These are phyloP conservation scores for Solea solea DNA, from an alignment of 2,113 vertebrate species.

Conservation along the genomic window DNA sequence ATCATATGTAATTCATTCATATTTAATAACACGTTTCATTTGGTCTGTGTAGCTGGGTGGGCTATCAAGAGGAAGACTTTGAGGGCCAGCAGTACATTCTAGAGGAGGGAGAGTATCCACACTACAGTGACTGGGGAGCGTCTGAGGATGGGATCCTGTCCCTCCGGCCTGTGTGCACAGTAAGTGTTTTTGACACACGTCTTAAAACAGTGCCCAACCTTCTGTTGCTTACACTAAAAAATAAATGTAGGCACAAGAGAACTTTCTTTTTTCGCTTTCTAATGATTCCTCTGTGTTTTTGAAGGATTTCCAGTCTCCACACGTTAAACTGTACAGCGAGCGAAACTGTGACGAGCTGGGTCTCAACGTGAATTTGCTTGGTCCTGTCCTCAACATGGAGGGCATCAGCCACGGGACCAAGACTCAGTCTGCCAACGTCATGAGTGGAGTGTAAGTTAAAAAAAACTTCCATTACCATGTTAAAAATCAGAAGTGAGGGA, in stretches of 20 bases:
- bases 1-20: neutral
- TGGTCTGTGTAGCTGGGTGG: conserved; percentile 87
- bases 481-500: neutral
- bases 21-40: neutral
- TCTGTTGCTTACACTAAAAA: neutral
- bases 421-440: conserved; percentile 88
- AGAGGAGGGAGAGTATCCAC: conserved; percentile 91
- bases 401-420: conserved; percentile 85
- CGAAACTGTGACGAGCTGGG: conserved; percentile 84
- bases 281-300: neutral
- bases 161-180: conserved; percentile 85
- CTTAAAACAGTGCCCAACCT: neutral
- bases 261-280: too few species aligned
- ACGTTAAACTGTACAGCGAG: conserved; percentile 90
- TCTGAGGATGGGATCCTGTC: conserved; percentile 83
- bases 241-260: neutral
- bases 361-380: conserved; percentile 85
- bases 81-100: conserved; percentile 93
- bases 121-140: conserved; percentile 92
- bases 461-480: neutral
- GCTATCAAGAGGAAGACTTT: conserved; percentile 89
- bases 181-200: conserved; percentile 74
- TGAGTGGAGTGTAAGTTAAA: conserved; percentile 91
- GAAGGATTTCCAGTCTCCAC: conserved; percentile 88
- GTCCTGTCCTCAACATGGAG: conserved; percentile 87